Base-by-base conservation (phyloP, 2,797 vertebrate genomes). In the Hybognathus amarus region DNA sequence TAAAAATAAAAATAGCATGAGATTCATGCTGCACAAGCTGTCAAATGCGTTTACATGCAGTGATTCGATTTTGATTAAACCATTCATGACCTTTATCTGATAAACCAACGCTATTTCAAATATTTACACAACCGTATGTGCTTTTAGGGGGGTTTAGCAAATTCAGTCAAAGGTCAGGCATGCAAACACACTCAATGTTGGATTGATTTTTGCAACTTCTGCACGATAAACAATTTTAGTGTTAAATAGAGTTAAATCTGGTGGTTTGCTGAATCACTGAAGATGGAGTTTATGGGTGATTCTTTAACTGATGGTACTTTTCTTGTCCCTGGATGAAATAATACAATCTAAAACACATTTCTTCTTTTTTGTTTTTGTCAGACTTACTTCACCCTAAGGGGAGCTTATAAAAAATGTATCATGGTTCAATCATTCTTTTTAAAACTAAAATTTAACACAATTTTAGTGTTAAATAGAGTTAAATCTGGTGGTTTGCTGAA, bases 41-140 rank as follows among this genome's bases (percentile, higher is more conserved):
- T 36, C 54, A 71, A 71, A 50, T 6, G 36, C n/a, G 5, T 59
- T 56, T 24, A 40, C 52, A 76, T 17, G 33, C 13, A 76, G 52
- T 40, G 17, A 40, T 76, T 59, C 40, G 20, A 20, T 59, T 76
- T 40, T 40, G 73, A 75, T 40, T 13, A 75, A 56, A 38, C 50
- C 73, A 59, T 75, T 75, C 24, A 59, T 59, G 52, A 75, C 73
- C 73, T 75, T 59, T 75, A 75, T 56, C 33, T 40, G 73, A 54
- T 56, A 75, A 56, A 56, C 54, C 73, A 56, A 75, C 33, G 36
- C 12, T 8, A 15, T 75, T 75, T 56, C 56, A 56, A 75, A 59
- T 56, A 36, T 75, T 75, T 75, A 75, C 73, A 40, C 56, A 22
- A 75, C 73, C 73, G 40, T 75, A 56, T 59, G 5, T 22, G 33